Evolutionary conservation across 2,888 invertebrate species (phyloP).

Genomic region (Lepeophtheirus nordmannii): DNA sequence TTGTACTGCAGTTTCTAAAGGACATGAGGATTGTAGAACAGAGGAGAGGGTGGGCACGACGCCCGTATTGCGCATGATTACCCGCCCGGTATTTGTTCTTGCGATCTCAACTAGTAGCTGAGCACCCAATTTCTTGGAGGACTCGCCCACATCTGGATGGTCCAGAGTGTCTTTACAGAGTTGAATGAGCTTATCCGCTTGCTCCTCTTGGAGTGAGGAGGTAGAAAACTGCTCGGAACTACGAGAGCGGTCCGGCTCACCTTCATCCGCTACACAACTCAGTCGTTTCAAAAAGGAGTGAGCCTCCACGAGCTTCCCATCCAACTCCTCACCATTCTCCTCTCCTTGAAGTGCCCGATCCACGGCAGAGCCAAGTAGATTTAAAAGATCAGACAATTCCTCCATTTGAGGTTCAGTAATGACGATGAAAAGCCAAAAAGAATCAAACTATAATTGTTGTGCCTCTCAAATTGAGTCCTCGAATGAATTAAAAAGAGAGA

Average conservation of each 20-base stretch:
- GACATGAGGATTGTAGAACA: neutral
- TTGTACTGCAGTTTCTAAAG: slow-evolving; percentile 5
- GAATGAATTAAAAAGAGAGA: too few species aligned
- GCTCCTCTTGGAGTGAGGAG: neutral
- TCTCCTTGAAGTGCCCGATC: neutral
- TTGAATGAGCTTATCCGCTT: neutral
- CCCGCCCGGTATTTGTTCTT: neutral
- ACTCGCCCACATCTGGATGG: neutral
- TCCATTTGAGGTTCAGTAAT: neutral
- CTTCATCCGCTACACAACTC: neutral
- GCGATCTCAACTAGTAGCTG: slow-evolving; percentile 1
- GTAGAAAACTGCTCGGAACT: neutral
- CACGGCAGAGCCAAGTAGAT: neutral
- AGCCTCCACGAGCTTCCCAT: neutral
- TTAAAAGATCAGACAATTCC: neutral
- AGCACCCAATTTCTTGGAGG: slow-evolving; percentile 1
- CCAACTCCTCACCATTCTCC: neutral
- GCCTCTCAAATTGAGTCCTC: too few species aligned
- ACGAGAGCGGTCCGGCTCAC: neutral
- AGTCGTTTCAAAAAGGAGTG: neutral
- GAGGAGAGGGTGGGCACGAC: neutral
- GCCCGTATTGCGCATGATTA: neutral
- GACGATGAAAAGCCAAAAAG: too few species aligned
- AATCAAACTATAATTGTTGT: too few species aligned
- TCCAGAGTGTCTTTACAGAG: neutral